Evolutionary conservation across 2,113 vertebrate species (phyloP).

Genomic region (Xiphorhynchus elegans): DNA sequence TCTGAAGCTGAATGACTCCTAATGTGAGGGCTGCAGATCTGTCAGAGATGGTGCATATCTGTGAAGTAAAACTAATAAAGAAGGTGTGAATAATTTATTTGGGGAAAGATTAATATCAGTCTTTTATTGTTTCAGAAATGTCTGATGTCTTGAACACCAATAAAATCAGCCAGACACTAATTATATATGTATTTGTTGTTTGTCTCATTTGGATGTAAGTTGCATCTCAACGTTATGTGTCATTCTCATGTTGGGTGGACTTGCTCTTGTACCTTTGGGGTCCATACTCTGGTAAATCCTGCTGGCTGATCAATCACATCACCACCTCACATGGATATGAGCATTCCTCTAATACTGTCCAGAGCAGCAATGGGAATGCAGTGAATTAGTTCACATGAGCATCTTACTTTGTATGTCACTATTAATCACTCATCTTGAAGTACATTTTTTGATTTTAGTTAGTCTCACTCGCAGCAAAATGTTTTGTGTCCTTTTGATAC

Average conservation of each 20-base stretch:
- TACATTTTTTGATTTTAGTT: not conserved
- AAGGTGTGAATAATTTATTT: conserved; percentile 15
- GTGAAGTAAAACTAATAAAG: not conserved
- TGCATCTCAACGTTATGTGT: not conserved
- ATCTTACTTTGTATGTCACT: not conserved
- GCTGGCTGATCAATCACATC: not conserved
- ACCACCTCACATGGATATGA: accelerated
- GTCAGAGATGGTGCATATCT: not conserved
- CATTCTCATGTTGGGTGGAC: not conserved
- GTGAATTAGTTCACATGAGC: not conserved
- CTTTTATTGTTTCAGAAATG: not conserved
- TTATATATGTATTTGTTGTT: not conserved
- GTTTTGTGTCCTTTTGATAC: not conserved
- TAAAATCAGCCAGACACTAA: not conserved
- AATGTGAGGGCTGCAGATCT: not conserved
- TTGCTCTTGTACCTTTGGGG: not conserved
- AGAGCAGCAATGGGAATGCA: not conserved
- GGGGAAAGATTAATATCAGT: not conserved
- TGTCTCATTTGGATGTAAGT: not conserved
- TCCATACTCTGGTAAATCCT: not conserved
- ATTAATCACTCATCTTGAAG: not conserved
- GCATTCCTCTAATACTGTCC: not conserved
- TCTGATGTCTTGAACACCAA: not conserved
- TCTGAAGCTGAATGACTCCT: not conserved
- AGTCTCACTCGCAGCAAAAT: not conserved